A percentile compares a stretch with the other conserved stretches of the same genome.
Conservation (phyloP, 2,888 invertebrate genomes). For the Protodeltote pygarga region DNA sequence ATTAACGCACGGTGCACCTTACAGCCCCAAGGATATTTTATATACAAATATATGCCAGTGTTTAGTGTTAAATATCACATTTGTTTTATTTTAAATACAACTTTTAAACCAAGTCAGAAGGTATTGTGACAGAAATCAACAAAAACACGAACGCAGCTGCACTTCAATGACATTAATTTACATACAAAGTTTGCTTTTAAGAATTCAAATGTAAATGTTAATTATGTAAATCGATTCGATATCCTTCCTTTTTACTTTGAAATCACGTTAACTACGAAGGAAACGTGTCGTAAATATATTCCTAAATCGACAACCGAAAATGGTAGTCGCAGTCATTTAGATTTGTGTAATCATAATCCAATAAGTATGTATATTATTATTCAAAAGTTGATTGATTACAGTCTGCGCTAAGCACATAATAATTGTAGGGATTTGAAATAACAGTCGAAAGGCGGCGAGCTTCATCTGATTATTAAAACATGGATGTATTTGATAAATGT, state of each 20-base stretch:
- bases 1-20: slow-evolving; percentile 40
- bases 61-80: slow-evolving; percentile 36
- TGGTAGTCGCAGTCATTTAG: slow-evolving; percentile 32
- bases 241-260: slow-evolving; percentile 70
- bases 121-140: slow-evolving; percentile 44
- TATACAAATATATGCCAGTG: slow-evolving; percentile 28
- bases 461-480: slow-evolving; percentile 41
- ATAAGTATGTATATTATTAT: slow-evolving; percentile 43
- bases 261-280: slow-evolving; percentile 57
- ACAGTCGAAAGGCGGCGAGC: slow-evolving; percentile 34
- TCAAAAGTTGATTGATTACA: slow-evolving; percentile 58
- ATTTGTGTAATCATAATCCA: slow-evolving; percentile 42
- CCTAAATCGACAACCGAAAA: slow-evolving; percentile 24
- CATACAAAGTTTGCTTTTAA: slow-evolving; percentile 79
- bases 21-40: slow-evolving; percentile 39
- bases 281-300: slow-evolving; percentile 59
- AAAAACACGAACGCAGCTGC: slow-evolving; percentile 63
- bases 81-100: slow-evolving; percentile 27
- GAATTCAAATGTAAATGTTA: slow-evolving; percentile 68
- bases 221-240: slow-evolving; percentile 79
- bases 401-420: slow-evolving; percentile 56
- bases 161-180: slow-evolving; percentile 70
- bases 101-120: slow-evolving; percentile 21
- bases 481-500: slow-evolving; percentile 51
- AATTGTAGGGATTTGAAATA: slow-evolving; percentile 54